Evolutionary conservation across 2,113 vertebrate genomes (phyloP).

Genomic region (Anseranas semipalmata): DNA sequence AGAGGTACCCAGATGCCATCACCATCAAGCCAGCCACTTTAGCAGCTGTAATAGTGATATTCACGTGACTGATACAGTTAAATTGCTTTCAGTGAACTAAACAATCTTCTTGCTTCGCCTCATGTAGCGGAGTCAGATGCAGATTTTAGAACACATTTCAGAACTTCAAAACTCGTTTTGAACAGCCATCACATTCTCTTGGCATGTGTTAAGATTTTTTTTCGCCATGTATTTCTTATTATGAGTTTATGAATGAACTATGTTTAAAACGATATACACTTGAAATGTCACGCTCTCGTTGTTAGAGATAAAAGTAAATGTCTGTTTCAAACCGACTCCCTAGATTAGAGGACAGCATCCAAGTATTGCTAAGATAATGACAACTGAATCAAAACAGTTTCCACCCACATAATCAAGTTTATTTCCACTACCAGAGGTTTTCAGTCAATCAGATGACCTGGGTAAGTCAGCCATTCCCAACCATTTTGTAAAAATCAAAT

Average conservation of each 20-base stretch:
- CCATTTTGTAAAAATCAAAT: not conserved
- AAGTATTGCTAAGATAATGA: not conserved
- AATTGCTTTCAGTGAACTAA: not conserved
- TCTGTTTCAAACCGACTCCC: not conserved
- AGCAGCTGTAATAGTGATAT: not conserved
- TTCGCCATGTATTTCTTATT: not conserved
- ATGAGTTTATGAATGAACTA: not conserved
- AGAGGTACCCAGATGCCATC: not conserved
- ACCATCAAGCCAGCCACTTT: not conserved
- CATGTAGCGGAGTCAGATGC: not conserved
- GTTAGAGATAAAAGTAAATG: not conserved
- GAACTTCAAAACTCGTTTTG: not conserved
- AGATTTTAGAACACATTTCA: not conserved
- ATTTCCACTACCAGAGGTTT: not conserved
- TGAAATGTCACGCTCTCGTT: not conserved
- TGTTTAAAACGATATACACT: fast-evolving
- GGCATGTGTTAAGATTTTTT: not conserved
- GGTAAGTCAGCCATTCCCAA: not conserved
- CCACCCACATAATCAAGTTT: not conserved
- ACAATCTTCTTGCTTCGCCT: not conserved
- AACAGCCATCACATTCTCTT: not conserved
- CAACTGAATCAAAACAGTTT: not conserved
- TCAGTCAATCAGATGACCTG: not conserved
- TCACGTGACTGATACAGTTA: too few species aligned
- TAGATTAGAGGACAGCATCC: not conserved